Percentiles rank a stretch among this genome's conserved stretches.
These are phyloP conservation scores for Lindbergichthys nudifrons DNA, from an alignment of 2,797 vertebrate species.

Conservation along the genomic window DNA sequence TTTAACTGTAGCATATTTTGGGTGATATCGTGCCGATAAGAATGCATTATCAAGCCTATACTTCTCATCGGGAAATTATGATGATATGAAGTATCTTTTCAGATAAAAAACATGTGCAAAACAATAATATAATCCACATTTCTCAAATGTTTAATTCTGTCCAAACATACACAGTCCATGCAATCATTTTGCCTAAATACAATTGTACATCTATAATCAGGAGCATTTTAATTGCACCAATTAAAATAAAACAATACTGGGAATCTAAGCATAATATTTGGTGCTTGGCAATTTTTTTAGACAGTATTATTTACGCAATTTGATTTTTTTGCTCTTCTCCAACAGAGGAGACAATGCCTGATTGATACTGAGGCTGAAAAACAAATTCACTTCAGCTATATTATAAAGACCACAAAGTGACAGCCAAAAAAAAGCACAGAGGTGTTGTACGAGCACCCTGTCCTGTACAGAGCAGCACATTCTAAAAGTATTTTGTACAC, in stretches of 20 bases:
- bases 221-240: background rate
- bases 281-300: background rate
- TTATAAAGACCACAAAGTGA: slow-evolving; percentile 13
- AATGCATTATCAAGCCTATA: background rate
- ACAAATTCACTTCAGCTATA: slow-evolving; percentile 1
- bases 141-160: background rate
- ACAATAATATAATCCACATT: too few relatives aligned
- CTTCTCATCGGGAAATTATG: background rate
- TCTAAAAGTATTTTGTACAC: slow-evolving; percentile 57
- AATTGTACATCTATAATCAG: too few relatives aligned
- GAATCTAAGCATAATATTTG: background rate
- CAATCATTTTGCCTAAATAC: background rate
- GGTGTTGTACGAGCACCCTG: slow-evolving; percentile 33
- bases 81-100: too few relatives aligned
- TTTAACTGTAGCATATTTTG: background rate
- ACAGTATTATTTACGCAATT: background rate
- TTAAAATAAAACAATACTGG: background rate
- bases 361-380: background rate
- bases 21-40: background rate
- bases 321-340: slow-evolving; percentile 1
- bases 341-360: background rate
- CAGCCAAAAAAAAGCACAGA: slow-evolving; percentile 17
- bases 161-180: background rate
- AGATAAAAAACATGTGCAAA: too few relatives aligned
- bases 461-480: slow-evolving; percentile 24